Base-by-base conservation (phyloP, 1,140 invertebrate genomes). In the Cyclargus thomasi region DNA sequence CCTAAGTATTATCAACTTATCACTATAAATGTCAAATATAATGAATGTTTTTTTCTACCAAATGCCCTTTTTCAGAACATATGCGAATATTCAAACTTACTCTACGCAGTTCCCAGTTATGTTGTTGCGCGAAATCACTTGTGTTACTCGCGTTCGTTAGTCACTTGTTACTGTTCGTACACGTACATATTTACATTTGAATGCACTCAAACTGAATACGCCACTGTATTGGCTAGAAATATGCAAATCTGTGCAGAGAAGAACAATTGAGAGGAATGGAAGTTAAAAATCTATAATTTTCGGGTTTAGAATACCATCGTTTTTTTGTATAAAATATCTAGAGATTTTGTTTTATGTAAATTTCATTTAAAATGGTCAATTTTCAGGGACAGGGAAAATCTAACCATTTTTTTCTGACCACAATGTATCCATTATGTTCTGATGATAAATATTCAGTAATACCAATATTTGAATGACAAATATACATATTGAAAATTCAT, bases 141-240 rank as follows among this genome's bases (percentile, higher is more conserved):
- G 72, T 74, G 73, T 77, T 79, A 71, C 71, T 77, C 74, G 73
- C 68, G 77, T 88, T 88, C 83, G 86, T 88, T 86, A 86, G 83
- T 72, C 80, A 78, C 77, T 85, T 88, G 83, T 88, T 81, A 83
- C 78, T 72, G 74, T 68, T 74, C 79, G 72, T 72, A 79, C 74
- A 77, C 75, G 70, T 78, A 73, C 77, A 75, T 83, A 85, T 85
- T 86, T 85, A 82, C 84, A 82, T 83, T 82, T 83, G 79, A 82
- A 81, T 81, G 77, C 76, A 71, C 77, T 59, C 67, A 63, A 68
- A 67, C 68, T 71, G 69, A 71, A 73, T 72, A 70, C 65, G 70
- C 63, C 69, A 70, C 70, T 70, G 63, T 72, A 78, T 75, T 71
- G 72, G 62, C 73, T 74, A 64, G 71, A 69, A 76, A 66, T 76